Percentiles rank a stretch among this genome's conserved stretches.
These are phyloP conservation scores for Bubo scandiacus DNA, from an alignment of 2,113 vertebrate genomes.

Conservation along the genomic window DNA sequence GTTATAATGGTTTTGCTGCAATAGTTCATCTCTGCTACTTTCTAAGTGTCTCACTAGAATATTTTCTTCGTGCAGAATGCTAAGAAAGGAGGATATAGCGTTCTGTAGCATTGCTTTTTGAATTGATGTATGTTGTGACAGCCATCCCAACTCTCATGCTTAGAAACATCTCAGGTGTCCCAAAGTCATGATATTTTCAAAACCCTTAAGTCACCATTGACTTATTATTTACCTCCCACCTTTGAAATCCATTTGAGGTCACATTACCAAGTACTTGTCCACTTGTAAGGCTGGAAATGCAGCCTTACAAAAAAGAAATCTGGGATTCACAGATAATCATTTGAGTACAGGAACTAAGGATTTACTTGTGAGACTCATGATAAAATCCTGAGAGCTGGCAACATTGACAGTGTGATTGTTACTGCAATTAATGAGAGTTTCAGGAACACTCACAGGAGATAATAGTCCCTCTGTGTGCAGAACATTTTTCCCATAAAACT, in stretches of 20 bases:
- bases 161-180: neutral
- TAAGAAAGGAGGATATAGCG: neutral
- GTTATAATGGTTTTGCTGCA: neutral
- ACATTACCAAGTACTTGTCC: neutral
- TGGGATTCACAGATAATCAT: neutral
- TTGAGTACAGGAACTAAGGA: neutral
- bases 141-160: neutral
- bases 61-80: neutral
- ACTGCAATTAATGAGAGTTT: slow-evolving; percentile 1
- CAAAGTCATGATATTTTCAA: neutral
- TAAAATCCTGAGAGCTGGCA: neutral
- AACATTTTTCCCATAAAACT: slow-evolving; percentile 3
- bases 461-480: neutral
- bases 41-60: neutral
- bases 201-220: neutral
- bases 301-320: neutral
- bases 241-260: neutral
- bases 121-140: neutral
- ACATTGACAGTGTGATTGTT: neutral
- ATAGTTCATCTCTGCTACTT: neutral
- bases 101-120: neutral
- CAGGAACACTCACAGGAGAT: neutral
- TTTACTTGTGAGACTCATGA: neutral
- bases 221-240: neutral
- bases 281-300: neutral